phyloP scores from a whole-genome alignment of 2,797 vertebrate genomes.

The Rhynchonycteris naso region DNA sequence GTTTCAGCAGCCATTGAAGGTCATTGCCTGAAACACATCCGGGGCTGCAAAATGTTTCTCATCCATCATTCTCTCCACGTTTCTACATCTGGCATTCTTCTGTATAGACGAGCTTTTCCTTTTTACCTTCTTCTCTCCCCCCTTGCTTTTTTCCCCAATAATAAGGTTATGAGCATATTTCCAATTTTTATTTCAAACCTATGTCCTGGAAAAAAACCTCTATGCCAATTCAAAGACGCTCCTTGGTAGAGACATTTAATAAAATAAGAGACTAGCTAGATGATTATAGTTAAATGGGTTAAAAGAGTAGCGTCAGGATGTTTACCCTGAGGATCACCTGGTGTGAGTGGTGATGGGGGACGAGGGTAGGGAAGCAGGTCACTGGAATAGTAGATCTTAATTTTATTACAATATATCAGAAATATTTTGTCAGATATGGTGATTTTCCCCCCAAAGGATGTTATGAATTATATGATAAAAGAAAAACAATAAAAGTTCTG shows the following conservation, averaged over 20 bases:
- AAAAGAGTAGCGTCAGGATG: not conserved
- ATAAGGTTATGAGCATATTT: not conserved
- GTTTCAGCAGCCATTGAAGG: not conserved
- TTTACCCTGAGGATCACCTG: not conserved
- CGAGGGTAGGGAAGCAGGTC: not conserved
- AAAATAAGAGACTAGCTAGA: not conserved
- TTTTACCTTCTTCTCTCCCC: not conserved
- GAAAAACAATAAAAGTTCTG: not conserved
- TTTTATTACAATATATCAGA: not conserved
- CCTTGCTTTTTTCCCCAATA: not conserved
- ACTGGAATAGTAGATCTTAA: not conserved
- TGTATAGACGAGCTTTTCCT: not conserved
- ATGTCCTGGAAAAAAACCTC: not conserved
- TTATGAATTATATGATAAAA: not conserved
- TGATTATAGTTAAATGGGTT: not conserved
- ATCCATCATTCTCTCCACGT: not conserved
- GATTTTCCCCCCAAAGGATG: not conserved
- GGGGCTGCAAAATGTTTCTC: not conserved
- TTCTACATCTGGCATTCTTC: not conserved
- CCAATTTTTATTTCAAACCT: conserved; percentile 21
- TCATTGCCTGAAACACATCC: not conserved
- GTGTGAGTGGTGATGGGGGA: no score
- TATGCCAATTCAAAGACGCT: not conserved
- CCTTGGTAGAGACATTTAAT: not conserved
- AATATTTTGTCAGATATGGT: not conserved